Base-by-base conservation (phyloP, 2,888 invertebrate genomes). In the Euspilapteryx auroguttella region DNA sequence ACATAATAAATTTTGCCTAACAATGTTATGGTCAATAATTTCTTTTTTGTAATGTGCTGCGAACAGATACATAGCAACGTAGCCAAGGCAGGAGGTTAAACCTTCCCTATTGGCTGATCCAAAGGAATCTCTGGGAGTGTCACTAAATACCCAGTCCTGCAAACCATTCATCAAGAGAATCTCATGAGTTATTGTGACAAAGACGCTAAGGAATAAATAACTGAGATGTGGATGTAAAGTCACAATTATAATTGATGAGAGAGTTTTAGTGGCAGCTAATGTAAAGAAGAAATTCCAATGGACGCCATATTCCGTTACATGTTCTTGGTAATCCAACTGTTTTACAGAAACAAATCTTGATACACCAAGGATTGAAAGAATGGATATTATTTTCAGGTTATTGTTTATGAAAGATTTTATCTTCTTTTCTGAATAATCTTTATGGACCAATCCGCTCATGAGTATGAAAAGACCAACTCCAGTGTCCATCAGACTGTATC, bases 241-340 rank as follows among this genome's bases (percentile, higher is more conserved):
- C 8, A 63, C 76, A 25, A 87, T 59, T 23, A 88, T 44, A 6
- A 83, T 37, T 1, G 83, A 82, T 21, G 86, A 85, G 12, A 88
- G 47, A 1, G 92, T 52, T 63, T 91, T 94, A 11, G 93, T 86
- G 22, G 86, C 63, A 2, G 91, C 94, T 31, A 99, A 65, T 0
- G 96, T 97, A 39, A 95, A 86, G 59, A 98, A 99, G 55, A 99
- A 99, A 63, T 99, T 99, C 92, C 97, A 95, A 57, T 99, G 97
- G 0, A 87, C 80, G 0, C 99, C 99, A 75, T 99, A 99, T 56
- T 99, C 99, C 0, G 88, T 83, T 0, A 89, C 82, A 55, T 94
- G 90, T 44, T 89, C 87, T 32, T 91, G 89, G 56, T 99, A 98
- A 38, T 88, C 82, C 2, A 87, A 63, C 23, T 81, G 54, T 43